Conservation (phyloP, 1,140 invertebrate genomes). For the Formica exsecta region DNA sequence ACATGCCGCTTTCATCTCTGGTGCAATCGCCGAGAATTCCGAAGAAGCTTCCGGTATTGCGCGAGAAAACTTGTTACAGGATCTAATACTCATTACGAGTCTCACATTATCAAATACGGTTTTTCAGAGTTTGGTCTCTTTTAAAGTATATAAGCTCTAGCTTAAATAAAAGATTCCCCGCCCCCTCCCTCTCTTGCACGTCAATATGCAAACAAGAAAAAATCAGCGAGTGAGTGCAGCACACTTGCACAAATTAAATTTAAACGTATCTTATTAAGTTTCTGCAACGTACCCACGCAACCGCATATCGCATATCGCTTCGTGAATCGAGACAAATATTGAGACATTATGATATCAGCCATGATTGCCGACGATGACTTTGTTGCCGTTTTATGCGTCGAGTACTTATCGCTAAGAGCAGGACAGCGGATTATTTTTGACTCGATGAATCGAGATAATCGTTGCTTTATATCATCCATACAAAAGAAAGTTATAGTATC, state of each 20-base stretch:
- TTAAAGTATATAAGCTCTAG: neutral
- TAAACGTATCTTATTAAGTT: conserved; percentile 41
- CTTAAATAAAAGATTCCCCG: neutral
- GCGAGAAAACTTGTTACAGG: conserved; percentile 14
- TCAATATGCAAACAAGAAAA: neutral
- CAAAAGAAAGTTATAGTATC: neutral
- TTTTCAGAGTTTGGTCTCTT: conserved; percentile 8
- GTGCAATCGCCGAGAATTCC: conserved; percentile 41
- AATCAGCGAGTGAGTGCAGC: neutral
- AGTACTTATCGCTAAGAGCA: neutral
- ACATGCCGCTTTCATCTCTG: conserved; percentile 57
- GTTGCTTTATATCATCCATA: neutral
- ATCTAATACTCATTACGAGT: neutral
- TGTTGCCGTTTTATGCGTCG: conserved; percentile 35
- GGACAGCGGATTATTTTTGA: conserved; percentile 39
- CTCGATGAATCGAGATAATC: conserved; percentile 42
- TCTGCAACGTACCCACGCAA: neutral
- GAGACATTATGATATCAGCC: conserved; percentile 51
- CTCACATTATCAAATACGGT: neutral
- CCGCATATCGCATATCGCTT: neutral
- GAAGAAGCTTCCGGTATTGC: conserved; percentile 32
- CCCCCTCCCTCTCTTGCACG: too few species aligned
- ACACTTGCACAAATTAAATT: conserved; percentile 56
- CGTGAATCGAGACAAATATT: conserved; percentile 37
- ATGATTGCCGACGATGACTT: conserved; percentile 31